Evolutionary conservation across 2,888 invertebrate genomes (phyloP).

Genomic region (Lasioglossum calceatum): DNA sequence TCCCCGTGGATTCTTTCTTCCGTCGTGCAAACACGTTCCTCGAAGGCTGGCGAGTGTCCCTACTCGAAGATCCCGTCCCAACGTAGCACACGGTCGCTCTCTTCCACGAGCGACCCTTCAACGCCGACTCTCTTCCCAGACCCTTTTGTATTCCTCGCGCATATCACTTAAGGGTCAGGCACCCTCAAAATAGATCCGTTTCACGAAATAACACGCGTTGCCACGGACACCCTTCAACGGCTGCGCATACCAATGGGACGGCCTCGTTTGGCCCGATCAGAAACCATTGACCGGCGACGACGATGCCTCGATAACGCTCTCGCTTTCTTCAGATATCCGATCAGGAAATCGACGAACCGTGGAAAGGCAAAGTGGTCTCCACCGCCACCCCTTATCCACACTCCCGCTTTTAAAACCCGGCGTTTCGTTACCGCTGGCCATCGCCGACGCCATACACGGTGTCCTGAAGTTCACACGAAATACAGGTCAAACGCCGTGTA

Average conservation of each 20-base stretch:
- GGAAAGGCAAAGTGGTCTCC: slow-evolving; percentile 40
- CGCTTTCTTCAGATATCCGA: slow-evolving; percentile 38
- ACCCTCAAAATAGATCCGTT: slow-evolving; percentile 83
- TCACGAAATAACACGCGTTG: slow-evolving; percentile 82
- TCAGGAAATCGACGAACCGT: slow-evolving; percentile 42
- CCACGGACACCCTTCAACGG: slow-evolving; percentile 78
- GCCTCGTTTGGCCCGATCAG: slow-evolving; percentile 62
- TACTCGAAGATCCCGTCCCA: slow-evolving; percentile 40
- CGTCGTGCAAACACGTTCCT: slow-evolving; percentile 62
- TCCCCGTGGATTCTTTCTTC: slow-evolving; percentile 51
- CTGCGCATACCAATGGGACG: slow-evolving; percentile 79
- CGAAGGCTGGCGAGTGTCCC: slow-evolving; percentile 6
- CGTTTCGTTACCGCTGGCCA: background rate
- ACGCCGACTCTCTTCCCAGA: slow-evolving; percentile 39
- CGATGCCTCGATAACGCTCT: slow-evolving; percentile 34
- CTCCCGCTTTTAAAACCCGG: background rate
- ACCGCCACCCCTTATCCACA: background rate
- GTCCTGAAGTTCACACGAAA: background rate
- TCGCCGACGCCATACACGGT: background rate
- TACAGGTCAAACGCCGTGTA: background rate
- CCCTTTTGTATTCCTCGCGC: slow-evolving; percentile 82
- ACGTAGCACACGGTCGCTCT: slow-evolving; percentile 7
- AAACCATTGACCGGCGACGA: slow-evolving; percentile 40
- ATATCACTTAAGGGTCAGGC: slow-evolving; percentile 83
- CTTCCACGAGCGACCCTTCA: background rate